Percentiles rank a stretch among this genome's conserved stretches.
Evolutionary conservation across 1,140 invertebrate species (phyloP).

Genomic region (Tribolium madens): DNA sequence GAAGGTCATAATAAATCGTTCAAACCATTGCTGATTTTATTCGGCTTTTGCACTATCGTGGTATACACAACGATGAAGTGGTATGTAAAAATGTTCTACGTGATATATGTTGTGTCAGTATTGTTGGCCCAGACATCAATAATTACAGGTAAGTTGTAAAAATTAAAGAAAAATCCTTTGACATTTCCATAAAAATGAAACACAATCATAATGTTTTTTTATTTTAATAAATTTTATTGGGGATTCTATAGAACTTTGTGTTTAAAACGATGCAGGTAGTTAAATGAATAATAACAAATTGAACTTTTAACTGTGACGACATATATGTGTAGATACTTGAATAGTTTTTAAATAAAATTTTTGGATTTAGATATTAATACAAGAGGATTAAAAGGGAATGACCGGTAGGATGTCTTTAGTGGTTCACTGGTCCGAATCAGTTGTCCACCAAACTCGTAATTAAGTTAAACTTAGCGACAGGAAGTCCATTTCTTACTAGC

Average conservation of each 20-base stretch:
- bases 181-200: too few species aligned
- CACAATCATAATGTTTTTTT: too few species aligned
- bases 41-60: slow-evolving; percentile 42
- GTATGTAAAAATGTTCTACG: slow-evolving; percentile 39
- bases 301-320: too few species aligned
- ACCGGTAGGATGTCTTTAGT: not conserved
- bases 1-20: slow-evolving; percentile 58
- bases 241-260: too few species aligned
- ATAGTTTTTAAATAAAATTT: not conserved
- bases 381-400: not conserved
- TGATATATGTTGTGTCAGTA: slow-evolving; percentile 34
- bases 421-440: not conserved
- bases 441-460: not conserved
- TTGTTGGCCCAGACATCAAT: slow-evolving; percentile 13
- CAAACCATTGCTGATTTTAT: slow-evolving; percentile 53
- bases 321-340: too few species aligned
- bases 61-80: slow-evolving; percentile 46
- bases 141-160: slow-evolving; percentile 45
- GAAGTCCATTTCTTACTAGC: slow-evolving; percentile 13
- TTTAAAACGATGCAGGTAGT: too few species aligned
- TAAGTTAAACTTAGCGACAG: not conserved
- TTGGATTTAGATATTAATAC: not conserved
- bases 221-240: too few species aligned
- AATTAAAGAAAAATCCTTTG: not conserved
- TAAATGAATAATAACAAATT: too few species aligned